Percentiles rank a stretch among this genome's conserved stretches.
These are phyloP conservation scores for Baryphthengus martii DNA, from an alignment of 2,113 vertebrate genomes.

Conservation along the genomic window DNA sequence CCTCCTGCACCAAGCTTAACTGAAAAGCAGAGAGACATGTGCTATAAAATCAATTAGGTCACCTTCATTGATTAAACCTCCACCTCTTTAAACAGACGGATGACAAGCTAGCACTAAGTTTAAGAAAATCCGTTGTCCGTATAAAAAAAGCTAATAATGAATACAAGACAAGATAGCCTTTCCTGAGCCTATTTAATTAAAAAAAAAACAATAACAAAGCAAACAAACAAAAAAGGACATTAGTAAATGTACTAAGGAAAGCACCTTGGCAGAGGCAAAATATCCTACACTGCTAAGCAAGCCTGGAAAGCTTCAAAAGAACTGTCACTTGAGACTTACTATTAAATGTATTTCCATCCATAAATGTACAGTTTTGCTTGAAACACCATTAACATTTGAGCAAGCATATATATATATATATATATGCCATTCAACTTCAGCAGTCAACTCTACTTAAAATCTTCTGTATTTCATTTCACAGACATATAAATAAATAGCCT, in stretches of 20 bases:
- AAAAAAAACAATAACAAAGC: neutral
- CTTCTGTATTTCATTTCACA: neutral
- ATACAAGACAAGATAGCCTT: neutral
- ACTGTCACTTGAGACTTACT: neutral
- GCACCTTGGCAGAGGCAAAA: neutral
- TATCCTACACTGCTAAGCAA: neutral
- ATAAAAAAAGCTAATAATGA: neutral
- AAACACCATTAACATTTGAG: neutral
- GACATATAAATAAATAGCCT: neutral
- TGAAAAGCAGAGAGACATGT: neutral
- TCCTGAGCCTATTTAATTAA: neutral
- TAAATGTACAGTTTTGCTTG: neutral
- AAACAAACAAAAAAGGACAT: neutral
- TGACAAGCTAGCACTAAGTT: neutral
- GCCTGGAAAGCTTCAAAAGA: neutral
- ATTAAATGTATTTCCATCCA: neutral
- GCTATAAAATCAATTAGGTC: neutral
- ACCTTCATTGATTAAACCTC: neutral
- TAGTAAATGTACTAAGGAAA: neutral
- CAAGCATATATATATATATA: neutral
- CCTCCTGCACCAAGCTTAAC: neutral
- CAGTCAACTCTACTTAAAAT: neutral
- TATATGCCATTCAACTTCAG: neutral
- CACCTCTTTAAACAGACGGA: neutral
- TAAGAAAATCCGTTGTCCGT: neutral